Conservation (phyloP, 2,113 vertebrate genomes). For the Chaenogobius annularis region DNA sequence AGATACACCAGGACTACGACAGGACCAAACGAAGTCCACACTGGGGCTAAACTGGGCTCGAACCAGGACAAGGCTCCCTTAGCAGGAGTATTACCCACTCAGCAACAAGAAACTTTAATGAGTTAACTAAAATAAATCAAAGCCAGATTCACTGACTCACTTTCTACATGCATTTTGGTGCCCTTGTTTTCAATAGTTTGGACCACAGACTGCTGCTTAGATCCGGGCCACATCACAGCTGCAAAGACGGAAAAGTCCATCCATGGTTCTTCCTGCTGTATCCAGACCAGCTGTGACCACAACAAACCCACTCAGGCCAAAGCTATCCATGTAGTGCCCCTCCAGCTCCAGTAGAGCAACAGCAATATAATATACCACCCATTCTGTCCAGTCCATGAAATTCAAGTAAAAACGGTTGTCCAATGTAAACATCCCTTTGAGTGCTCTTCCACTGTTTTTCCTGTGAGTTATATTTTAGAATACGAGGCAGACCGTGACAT, state of each 20-base stretch:
- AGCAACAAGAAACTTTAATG: background rate
- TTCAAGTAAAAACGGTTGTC: conserved; percentile 16
- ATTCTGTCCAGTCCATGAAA: conserved; percentile 20
- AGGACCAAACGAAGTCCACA: background rate
- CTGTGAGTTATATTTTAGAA: conserved; percentile 11
- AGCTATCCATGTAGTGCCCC: conserved; percentile 37
- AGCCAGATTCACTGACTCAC: background rate
- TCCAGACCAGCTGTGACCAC: conserved; percentile 39
- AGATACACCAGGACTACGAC: background rate
- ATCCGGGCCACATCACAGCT: conserved; percentile 33
- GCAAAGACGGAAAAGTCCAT: conserved; percentile 17
- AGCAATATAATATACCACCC: conserved; percentile 36
- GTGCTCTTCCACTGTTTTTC: conserved; percentile 17
- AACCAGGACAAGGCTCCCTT: background rate
- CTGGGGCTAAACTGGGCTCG: background rate
- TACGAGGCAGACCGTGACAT: conserved; percentile 2
- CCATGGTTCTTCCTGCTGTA: conserved; percentile 13
- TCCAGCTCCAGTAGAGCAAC: conserved; percentile 32
- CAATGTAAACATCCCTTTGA: conserved; percentile 18
- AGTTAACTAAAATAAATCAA: background rate
- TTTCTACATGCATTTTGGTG: background rate
- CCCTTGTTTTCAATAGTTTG: background rate
- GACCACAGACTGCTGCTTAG: conserved; percentile 1
- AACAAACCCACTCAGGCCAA: conserved; percentile 27
- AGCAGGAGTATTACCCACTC: background rate